Evolutionary conservation across 2,888 invertebrate species (phyloP).

Genomic region (Melanchra persicariae): DNA sequence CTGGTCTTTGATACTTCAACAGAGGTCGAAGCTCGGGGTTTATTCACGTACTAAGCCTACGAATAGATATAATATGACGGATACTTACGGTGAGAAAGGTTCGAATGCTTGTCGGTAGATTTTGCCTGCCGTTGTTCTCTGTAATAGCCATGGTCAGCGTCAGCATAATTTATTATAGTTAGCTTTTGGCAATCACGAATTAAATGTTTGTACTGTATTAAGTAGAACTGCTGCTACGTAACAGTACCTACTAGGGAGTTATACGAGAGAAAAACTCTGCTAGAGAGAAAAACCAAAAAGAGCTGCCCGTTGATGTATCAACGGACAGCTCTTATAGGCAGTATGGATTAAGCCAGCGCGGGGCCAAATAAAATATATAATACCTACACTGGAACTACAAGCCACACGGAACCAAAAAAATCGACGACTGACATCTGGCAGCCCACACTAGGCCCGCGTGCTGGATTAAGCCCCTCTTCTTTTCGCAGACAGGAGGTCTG

Average conservation of each 20-base stretch:
- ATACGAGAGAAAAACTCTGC: too few relatives aligned
- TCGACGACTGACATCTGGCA: background rate
- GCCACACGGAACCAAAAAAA: background rate
- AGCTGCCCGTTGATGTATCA: too few relatives aligned
- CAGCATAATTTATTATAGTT: background rate
- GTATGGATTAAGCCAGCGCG: too few relatives aligned
- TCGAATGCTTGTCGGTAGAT: slow-evolving; percentile 52
- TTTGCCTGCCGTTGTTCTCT: slow-evolving; percentile 56
- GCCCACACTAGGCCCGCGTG: background rate
- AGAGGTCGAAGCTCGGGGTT: too few relatives aligned
- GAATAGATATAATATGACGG: background rate
- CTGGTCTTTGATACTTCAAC: too few relatives aligned
- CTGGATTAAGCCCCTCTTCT: background rate
- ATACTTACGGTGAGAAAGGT: slow-evolving; percentile 69
- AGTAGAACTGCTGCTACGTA: too few relatives aligned
- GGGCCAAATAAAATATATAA: too few relatives aligned
- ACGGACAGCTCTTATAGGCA: background rate
- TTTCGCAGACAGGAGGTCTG: too few relatives aligned
- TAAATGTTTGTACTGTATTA: too few relatives aligned
- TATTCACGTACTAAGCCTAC: too few relatives aligned
- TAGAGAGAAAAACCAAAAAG: too few relatives aligned
- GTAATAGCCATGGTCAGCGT: slow-evolving; percentile 24
- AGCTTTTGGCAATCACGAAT: background rate
- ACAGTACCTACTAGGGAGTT: too few relatives aligned
- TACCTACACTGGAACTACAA: background rate